Percentiles rank a stretch among this genome's conserved stretches.
Evolutionary conservation across 2,888 invertebrate genomes (phyloP).

Genomic region (Clostera curtula): DNA sequence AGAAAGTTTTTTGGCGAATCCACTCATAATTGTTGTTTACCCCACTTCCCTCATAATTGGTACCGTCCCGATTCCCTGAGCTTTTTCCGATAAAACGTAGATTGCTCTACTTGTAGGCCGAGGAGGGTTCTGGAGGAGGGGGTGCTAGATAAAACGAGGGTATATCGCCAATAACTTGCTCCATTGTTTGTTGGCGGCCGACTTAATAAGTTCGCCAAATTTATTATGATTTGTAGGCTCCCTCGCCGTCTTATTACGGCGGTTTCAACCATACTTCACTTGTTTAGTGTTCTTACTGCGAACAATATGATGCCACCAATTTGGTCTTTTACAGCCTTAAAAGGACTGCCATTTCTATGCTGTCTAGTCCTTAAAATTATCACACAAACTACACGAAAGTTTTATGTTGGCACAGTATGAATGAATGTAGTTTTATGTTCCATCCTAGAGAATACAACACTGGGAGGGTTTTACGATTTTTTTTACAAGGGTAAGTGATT

Average conservation of each 20-base stretch:
- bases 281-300: conserved; percentile 31
- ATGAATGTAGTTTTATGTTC: conserved; percentile 27
- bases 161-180: conserved; percentile 69
- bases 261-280: conserved; percentile 46
- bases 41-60: conserved; percentile 53
- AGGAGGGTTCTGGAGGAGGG: conserved; percentile 31
- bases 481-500: conserved; percentile 5
- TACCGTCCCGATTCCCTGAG: conserved; percentile 57
- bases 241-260: conserved; percentile 62
- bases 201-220: conserved; percentile 71
- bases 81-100: conserved; percentile 66
- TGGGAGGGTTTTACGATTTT: conserved; percentile 14
- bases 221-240: conserved; percentile 70
- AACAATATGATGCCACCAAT: conserved; percentile 34
- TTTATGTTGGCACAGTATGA: conserved; percentile 26
- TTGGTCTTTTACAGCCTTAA: conserved; percentile 40
- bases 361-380: conserved; percentile 26
- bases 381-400: conserved; percentile 26
- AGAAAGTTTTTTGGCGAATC: too few species aligned
- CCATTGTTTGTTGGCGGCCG: conserved; percentile 71
- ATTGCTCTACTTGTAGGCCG: conserved; percentile 55
- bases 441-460: conserved; percentile 18
- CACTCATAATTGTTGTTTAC: conserved; percentile 42
- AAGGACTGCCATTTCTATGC: conserved; percentile 25
- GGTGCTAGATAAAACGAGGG: conserved; percentile 59